Evolutionary conservation across 2,797 vertebrate genomes (phyloP).

Genomic region (Moxostoma hubbsi): DNA sequence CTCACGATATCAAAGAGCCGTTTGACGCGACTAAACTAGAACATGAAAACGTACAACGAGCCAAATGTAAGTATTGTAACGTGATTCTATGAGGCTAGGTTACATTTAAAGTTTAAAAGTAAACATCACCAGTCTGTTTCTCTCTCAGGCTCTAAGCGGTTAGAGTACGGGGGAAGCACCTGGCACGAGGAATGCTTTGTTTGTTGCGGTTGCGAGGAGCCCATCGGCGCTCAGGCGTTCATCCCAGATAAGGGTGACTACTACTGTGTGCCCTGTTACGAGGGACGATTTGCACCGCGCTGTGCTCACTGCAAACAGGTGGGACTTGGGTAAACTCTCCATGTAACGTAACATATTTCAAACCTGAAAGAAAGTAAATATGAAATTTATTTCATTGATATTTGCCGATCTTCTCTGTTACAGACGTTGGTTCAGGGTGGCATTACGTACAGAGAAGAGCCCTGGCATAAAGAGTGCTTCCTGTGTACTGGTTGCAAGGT

Average conservation of each 20-base stretch:
- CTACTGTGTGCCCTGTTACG: constrained; percentile 93
- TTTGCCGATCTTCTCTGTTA: neutral
- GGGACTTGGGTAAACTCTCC: neutral
- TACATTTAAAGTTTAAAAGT: too few relatives aligned
- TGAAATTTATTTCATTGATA: neutral
- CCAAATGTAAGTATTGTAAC: too few relatives aligned
- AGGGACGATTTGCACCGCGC: constrained; percentile 89
- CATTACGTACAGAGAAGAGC: constrained; percentile 91
- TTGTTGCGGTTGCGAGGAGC: constrained; percentile 90
- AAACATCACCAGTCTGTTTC: too few relatives aligned
- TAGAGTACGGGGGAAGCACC: constrained; percentile 87
- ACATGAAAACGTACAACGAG: too few relatives aligned
- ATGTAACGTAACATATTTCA: too few relatives aligned
- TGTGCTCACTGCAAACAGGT: constrained; percentile 96
- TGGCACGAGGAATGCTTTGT: constrained; percentile 95
- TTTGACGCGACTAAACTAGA: too few relatives aligned
- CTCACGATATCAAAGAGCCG: neutral
- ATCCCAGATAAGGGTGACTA: constrained; percentile 88
- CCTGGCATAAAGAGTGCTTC: constrained; percentile 96
- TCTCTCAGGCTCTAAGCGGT: constrained; percentile 85
- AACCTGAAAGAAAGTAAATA: too few relatives aligned
- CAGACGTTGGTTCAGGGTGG: constrained; percentile 93
- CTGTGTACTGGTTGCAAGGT: constrained; percentile 87
- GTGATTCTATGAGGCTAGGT: too few relatives aligned
- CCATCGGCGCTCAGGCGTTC: constrained; percentile 88